phyloP scores from a whole-genome alignment of 1,140 invertebrate species.

The Trichonephila inaurata region DNA sequence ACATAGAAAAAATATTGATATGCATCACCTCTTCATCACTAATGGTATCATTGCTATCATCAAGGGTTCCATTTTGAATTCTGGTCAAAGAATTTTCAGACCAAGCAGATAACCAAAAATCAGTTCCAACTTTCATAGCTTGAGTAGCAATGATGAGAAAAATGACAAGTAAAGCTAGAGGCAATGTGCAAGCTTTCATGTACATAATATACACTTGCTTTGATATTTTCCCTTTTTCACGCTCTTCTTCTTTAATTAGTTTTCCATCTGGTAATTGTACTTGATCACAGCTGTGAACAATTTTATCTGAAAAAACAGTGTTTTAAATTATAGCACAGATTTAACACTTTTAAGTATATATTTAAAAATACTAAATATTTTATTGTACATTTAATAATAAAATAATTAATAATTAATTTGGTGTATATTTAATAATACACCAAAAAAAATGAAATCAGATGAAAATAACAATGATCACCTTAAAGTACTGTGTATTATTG shows the following conservation, averaged over 20 bases:
- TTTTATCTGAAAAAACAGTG: conserved; percentile 54
- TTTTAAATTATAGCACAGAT: neutral
- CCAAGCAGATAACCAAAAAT: conserved; percentile 79
- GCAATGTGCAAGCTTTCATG: conserved; percentile 84
- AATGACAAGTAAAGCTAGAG: conserved; percentile 83
- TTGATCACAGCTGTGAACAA: conserved; percentile 63
- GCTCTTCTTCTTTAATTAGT: conserved; percentile 83
- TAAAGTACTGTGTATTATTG: no score
- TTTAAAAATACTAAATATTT: conserved; percentile 7
- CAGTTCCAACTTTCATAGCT: conserved; percentile 77
- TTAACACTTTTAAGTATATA: neutral
- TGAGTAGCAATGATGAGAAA: conserved; percentile 81
- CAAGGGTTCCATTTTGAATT: neutral
- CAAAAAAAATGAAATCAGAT: no score
- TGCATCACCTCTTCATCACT: conserved; percentile 10
- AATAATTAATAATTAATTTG: no score
- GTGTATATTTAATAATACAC: no score
- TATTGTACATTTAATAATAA: no score
- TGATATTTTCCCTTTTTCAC: conserved; percentile 85
- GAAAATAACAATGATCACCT: no score
- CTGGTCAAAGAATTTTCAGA: conserved; percentile 70
- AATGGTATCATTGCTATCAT: neutral
- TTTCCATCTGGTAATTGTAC: conserved; percentile 77
- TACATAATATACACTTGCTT: conserved; percentile 85
- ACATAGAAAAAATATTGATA: neutral